Conservation (phyloP, 2,797 vertebrate species). For the Labroides dimidiatus region DNA sequence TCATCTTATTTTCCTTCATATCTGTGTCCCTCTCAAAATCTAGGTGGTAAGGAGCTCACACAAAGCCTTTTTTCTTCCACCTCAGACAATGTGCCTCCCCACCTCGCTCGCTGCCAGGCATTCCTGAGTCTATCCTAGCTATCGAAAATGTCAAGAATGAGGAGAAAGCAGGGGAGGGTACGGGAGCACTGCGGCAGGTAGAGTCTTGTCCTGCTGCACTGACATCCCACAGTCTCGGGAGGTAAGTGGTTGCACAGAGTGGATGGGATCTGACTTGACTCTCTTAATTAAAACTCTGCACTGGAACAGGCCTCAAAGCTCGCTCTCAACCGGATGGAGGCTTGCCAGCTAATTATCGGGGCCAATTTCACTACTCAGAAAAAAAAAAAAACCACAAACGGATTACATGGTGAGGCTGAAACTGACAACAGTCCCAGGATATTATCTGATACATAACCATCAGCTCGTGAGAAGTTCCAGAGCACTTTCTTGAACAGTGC, state of each 20-base stretch:
- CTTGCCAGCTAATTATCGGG: conserved; percentile 46
- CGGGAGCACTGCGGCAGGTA: conserved; percentile 80
- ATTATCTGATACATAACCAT: conserved; percentile 4
- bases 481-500: not conserved
- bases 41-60: conserved; percentile 58
- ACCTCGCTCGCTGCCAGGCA: conserved; percentile 78
- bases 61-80: conserved; percentile 76
- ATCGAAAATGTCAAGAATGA: conserved; percentile 85
- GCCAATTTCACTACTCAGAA: conserved; percentile 27
- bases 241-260: conserved; percentile 48
- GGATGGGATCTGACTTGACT: conserved; percentile 71
- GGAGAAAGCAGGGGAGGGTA: conserved; percentile 78
- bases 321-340: conserved; percentile 49
- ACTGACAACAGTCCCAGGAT: conserved; percentile 18
- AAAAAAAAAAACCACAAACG: too few relatives aligned
- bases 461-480: conserved; percentile 1
- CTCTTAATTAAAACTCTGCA: conserved; percentile 72
- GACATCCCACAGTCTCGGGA: conserved; percentile 65
- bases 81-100: conserved; percentile 75
- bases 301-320: conserved; percentile 46
- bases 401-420: conserved; percentile 26
- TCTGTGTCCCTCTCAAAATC: conserved; percentile 53
- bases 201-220: conserved; percentile 80
- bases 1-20: conserved; percentile 54
- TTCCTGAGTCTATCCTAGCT: conserved; percentile 83